These are phyloP conservation scores for Netelia virgata DNA, from an alignment of 2,888 invertebrate species.

Conservation along the genomic window DNA sequence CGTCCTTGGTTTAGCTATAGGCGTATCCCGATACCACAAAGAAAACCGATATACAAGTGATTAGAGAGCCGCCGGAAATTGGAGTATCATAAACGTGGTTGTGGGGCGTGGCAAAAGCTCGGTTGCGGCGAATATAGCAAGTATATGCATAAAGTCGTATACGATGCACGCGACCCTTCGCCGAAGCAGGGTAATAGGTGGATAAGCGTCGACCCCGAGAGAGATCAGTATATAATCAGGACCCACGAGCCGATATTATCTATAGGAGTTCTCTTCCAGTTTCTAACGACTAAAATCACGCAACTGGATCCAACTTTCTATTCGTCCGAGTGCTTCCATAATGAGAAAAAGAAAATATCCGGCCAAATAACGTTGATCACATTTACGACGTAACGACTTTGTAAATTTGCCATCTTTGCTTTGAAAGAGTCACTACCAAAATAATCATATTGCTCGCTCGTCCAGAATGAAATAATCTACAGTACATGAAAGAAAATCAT, in stretches of 20 bases:
- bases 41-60: conserved; percentile 29
- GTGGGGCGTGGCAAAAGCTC: conserved; percentile 35
- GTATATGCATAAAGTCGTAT: conserved; percentile 39
- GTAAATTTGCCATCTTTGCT: background rate
- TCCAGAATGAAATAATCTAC: background rate
- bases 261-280: conserved; percentile 20
- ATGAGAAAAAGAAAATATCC: conserved; percentile 16
- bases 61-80: conserved; percentile 51
- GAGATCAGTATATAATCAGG: conserved; percentile 60
- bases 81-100: conserved; percentile 45
- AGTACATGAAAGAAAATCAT: background rate
- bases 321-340: conserved; percentile 14
- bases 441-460: background rate
- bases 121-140: conserved; percentile 23
- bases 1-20: conserved; percentile 16
- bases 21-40: background rate
- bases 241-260: conserved; percentile 57
- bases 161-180: conserved; percentile 57
- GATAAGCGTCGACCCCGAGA: conserved; percentile 33
- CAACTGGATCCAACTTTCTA: conserved; percentile 21
- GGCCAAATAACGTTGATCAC: background rate
- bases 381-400: background rate
- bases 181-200: conserved; percentile 45
- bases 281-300: conserved; percentile 29
- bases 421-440: background rate